phyloP scores from a whole-genome alignment of 2,113 vertebrate species.

The Centropus bengalensis region DNA sequence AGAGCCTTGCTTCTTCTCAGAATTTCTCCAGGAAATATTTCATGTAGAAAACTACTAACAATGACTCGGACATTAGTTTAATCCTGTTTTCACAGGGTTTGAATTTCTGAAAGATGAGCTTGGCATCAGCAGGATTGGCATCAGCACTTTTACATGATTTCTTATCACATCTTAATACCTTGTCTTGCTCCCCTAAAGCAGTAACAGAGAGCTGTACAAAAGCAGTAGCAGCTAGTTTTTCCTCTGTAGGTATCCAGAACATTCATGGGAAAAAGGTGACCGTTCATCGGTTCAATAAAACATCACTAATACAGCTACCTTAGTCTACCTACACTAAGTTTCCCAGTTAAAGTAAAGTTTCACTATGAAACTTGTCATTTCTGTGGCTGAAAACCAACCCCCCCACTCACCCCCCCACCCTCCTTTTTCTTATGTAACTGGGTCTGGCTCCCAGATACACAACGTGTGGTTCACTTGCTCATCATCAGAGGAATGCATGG shows the following conservation, averaged over 20 bases:
- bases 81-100: background rate
- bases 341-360: background rate
- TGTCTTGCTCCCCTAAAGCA: background rate
- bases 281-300: background rate
- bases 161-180: background rate
- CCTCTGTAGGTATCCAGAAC: background rate
- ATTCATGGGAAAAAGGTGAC: background rate
- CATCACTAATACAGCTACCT: background rate
- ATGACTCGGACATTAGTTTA: background rate
- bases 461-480: rapidly evolving
- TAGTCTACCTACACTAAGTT: background rate
- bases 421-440: background rate
- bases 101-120: background rate
- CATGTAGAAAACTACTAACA: background rate
- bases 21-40: background rate
- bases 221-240: background rate
- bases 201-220: background rate
- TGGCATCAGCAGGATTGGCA: background rate
- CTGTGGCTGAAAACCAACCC: background rate
- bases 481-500: background rate
- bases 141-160: background rate
- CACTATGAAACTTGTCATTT: background rate
- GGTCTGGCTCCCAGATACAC: background rate
- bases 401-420: too few species aligned
- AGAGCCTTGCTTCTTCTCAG: background rate